phyloP scores from a whole-genome alignment of 2,797 vertebrate genomes.

The Todus mexicanus region DNA sequence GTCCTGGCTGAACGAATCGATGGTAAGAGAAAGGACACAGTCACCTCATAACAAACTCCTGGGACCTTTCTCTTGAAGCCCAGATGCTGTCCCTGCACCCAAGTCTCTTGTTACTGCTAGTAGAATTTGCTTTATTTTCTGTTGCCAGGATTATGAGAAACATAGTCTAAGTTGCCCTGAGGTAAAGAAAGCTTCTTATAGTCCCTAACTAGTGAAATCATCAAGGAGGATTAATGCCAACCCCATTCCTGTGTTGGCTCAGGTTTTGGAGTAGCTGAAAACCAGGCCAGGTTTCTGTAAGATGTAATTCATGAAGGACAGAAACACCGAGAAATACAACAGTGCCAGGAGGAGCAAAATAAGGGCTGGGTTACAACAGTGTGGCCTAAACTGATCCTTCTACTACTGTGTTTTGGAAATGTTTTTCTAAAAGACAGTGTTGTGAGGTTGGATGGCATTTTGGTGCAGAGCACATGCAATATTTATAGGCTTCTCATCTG shows the following conservation, averaged over 20 bases:
- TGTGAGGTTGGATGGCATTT: background rate
- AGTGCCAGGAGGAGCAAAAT: background rate
- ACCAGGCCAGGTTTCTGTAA: background rate
- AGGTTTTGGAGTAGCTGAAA: background rate
- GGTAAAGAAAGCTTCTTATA: background rate
- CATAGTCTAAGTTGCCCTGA: background rate
- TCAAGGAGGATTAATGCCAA: background rate
- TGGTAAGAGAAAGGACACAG: background rate
- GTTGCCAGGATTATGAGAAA: background rate
- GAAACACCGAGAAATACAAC: background rate
- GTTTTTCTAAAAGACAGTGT: background rate
- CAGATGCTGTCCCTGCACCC: background rate
- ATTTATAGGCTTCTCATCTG: background rate
- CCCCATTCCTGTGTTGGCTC: background rate
- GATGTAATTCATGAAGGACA: background rate
- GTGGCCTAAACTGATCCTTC: background rate
- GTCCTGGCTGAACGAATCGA: background rate
- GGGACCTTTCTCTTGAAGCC: background rate
- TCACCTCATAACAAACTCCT: background rate
- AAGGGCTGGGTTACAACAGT: background rate
- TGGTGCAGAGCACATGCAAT: rapidly evolving
- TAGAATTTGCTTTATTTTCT: background rate
- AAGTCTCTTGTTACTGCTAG: background rate
- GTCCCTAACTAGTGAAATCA: background rate
- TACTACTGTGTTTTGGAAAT: background rate